Conservation (phyloP, 2,797 vertebrate genomes). For the Nannoperca obscura region DNA sequence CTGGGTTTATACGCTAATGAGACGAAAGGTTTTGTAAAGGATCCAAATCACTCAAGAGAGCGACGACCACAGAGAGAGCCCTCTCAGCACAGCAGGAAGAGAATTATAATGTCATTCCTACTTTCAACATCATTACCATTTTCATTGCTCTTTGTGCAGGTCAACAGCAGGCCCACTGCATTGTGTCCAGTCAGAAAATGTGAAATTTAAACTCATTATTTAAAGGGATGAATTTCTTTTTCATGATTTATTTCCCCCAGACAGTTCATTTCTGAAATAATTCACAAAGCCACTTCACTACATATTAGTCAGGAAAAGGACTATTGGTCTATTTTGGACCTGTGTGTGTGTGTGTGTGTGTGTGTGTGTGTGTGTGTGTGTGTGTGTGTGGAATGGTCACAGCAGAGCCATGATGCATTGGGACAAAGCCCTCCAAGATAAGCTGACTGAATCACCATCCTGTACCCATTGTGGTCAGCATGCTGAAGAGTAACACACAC, state of each 20-base stretch:
- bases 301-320: conserved; percentile 23
- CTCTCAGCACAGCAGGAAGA: conserved; percentile 66
- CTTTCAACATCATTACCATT: conserved; percentile 74
- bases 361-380: conserved; percentile 7
- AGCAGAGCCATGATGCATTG: conserved; percentile 47
- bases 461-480: conserved; percentile 34
- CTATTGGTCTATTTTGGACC: conserved; percentile 14
- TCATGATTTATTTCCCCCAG: neutral
- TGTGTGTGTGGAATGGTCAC: conserved; percentile 11
- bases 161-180: conserved; percentile 48
- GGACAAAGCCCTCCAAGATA: conserved; percentile 52
- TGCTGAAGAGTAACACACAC: conserved; percentile 52
- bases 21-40: conserved; percentile 72
- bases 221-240: conserved; percentile 34
- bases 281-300: conserved; percentile 9
- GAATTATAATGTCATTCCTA: conserved; percentile 72
- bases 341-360: conserved; percentile 14
- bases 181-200: conserved; percentile 44
- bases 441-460: conserved; percentile 56
- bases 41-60: conserved; percentile 65
- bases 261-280: conserved; percentile 15
- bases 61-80: conserved; percentile 64
- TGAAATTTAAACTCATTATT: conserved; percentile 36
- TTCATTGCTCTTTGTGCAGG: conserved; percentile 58
- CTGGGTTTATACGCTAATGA: conserved; percentile 69